A percentile compares a stretch with the other conserved stretches of the same genome.
These are phyloP conservation scores for Thymallus thymallus DNA, from an alignment of 2,113 vertebrate genomes.

Conservation along the genomic window DNA sequence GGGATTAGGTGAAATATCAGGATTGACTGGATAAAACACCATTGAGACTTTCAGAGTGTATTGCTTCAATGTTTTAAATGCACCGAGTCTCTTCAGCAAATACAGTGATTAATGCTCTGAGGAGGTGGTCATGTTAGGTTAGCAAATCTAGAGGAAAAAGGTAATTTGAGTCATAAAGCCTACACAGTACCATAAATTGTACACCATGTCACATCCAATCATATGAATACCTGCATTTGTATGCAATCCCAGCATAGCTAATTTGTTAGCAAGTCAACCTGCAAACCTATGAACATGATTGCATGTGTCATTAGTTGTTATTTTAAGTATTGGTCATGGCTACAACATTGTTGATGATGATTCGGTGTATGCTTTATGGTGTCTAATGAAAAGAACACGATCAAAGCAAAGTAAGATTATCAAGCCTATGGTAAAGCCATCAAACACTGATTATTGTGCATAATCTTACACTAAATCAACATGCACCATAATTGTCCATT, in stretches of 20 bases:
- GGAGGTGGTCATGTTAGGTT: constrained; percentile 65
- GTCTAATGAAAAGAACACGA: constrained; percentile 43
- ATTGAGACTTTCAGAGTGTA: constrained; percentile 68
- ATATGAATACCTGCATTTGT: constrained; percentile 47
- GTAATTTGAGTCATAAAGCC: constrained; percentile 55
- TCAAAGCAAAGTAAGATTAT: constrained; percentile 28
- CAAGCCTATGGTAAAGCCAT: constrained; percentile 32
- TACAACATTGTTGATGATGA: constrained; percentile 23
- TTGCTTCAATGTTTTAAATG: constrained; percentile 72
- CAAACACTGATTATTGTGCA: constrained; percentile 28
- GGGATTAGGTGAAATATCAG: constrained; percentile 40
- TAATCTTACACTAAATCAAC: constrained; percentile 35
- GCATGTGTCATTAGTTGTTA: constrained; percentile 46
- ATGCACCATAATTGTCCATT: constrained; percentile 16
- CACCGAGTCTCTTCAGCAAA: constrained; percentile 66
- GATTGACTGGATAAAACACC: constrained; percentile 63
- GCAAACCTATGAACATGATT: constrained; percentile 49
- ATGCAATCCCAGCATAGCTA: constrained; percentile 36
- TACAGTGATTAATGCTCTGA: constrained; percentile 77
- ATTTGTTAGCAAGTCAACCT: constrained; percentile 20
- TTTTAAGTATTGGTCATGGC: constrained; percentile 38
- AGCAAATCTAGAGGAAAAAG: constrained; percentile 55
- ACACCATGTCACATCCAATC: constrained; percentile 37
- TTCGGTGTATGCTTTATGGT: constrained; percentile 40
- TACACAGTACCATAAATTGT: constrained; percentile 50